Conservation (phyloP, 2,888 invertebrate genomes). For the Allacma fusca region DNA sequence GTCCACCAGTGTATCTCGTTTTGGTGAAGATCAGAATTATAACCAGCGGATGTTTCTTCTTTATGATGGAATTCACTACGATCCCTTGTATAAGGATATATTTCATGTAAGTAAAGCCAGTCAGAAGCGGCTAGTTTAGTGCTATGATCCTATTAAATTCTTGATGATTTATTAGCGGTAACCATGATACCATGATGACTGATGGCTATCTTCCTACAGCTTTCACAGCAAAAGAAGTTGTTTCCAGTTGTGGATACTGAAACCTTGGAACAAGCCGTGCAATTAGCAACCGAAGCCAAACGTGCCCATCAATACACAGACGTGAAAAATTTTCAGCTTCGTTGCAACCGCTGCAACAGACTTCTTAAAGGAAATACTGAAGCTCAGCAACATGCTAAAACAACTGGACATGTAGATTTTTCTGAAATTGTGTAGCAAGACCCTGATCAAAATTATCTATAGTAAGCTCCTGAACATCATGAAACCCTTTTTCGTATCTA, state of each 20-base stretch:
- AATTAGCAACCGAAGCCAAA: slow-evolving; percentile 86
- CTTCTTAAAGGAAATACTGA: slow-evolving; percentile 80
- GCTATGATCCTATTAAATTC: background rate
- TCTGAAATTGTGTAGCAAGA: slow-evolving; percentile 63
- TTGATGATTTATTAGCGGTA: background rate
- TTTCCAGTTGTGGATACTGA: slow-evolving; percentile 79
- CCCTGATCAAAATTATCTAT: background rate
- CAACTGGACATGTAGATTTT: slow-evolving; percentile 76
- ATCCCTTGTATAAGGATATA: slow-evolving; percentile 88
- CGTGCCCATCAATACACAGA: slow-evolving; percentile 90
- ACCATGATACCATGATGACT: background rate
- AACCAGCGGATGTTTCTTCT: slow-evolving; percentile 83
- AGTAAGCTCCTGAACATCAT: background rate
- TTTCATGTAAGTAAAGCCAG: slow-evolving; percentile 68
- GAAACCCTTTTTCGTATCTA: background rate
- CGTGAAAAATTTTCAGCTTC: slow-evolving; percentile 83
- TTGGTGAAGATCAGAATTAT: slow-evolving; percentile 91
- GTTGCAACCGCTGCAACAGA: slow-evolving; percentile 82
- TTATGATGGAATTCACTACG: slow-evolving; percentile 97
- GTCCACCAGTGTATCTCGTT: slow-evolving; percentile 87
- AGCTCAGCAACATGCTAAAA: slow-evolving; percentile 84
- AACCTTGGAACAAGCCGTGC: slow-evolving; percentile 80
- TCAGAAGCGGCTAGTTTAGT: background rate
- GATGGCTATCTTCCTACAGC: slow-evolving; percentile 64
- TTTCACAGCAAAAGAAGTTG: slow-evolving; percentile 77